phyloP scores from a whole-genome alignment of 2,797 vertebrate genomes.

The Parambassis ranga region DNA sequence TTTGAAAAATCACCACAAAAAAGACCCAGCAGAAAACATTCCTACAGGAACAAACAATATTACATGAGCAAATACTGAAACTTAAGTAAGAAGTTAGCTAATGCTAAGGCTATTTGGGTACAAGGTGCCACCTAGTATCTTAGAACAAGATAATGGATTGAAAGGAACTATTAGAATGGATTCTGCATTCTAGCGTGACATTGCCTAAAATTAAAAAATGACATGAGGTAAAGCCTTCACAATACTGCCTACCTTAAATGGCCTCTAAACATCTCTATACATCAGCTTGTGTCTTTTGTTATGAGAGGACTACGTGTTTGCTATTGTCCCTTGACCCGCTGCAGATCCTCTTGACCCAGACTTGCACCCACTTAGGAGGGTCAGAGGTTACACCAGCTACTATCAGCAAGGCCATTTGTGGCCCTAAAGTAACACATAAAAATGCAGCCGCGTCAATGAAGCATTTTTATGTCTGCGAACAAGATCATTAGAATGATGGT shows the following conservation, averaged over 20 bases:
- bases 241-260: neutral
- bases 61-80: too few relatives aligned
- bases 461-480: conserved; percentile 8
- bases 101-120: too few relatives aligned
- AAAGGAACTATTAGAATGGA: too few relatives aligned
- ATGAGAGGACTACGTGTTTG: conserved; percentile 17
- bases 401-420: conserved; percentile 32
- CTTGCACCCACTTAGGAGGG: conserved; percentile 76
- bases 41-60: too few relatives aligned
- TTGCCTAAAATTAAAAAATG: neutral
- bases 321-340: conserved; percentile 62
- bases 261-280: neutral
- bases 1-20: too few relatives aligned
- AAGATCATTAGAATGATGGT: conserved; percentile 5
- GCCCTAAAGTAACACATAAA: conserved; percentile 23
- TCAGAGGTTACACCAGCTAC: conserved; percentile 66
- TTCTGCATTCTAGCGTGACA: neutral
- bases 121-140: too few relatives aligned
- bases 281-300: conserved; percentile 12
- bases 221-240: neutral
- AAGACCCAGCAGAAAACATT: too few relatives aligned
- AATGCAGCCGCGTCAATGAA: conserved; percentile 12
- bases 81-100: too few relatives aligned
- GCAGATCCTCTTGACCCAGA: conserved; percentile 74
- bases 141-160: too few relatives aligned